phyloP scores from a whole-genome alignment of 53 echinoderm and acorn worm genomes.

The Astropecten irregularis region DNA sequence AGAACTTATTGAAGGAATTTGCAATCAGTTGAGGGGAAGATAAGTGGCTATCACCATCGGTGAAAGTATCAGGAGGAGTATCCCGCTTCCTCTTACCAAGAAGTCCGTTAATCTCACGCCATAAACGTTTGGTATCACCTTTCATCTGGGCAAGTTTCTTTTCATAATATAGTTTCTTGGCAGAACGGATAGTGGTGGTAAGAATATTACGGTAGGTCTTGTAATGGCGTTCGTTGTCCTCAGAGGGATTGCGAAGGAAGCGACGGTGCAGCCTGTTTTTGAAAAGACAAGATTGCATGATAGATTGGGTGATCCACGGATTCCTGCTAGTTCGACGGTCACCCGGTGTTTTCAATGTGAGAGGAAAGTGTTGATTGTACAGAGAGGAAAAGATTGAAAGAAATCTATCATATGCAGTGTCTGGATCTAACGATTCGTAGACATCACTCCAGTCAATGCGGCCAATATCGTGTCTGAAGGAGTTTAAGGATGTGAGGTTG shows the following conservation, averaged over 20 bases:
- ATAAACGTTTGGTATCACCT: background rate
- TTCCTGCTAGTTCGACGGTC: too few species aligned
- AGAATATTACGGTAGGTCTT: too few species aligned
- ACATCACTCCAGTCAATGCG: background rate
- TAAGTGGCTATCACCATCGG: background rate
- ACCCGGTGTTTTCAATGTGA: too few species aligned
- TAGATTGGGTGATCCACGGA: background rate
- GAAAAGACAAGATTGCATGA: background rate
- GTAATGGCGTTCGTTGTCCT: too few species aligned
- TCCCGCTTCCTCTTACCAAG: background rate
- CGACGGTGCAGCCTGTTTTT: background rate
- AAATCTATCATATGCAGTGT: background rate
- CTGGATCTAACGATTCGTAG: background rate
- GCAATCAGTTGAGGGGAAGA: background rate
- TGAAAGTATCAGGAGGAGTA: background rate
- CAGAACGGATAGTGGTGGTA: background rate
- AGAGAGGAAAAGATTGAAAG: background rate
- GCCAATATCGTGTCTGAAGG: background rate
- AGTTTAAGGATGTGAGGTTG: background rate
- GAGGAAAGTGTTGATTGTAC: background rate
- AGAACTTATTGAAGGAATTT: background rate
- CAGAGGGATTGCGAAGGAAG: background rate
- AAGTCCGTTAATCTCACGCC: slow-evolving; percentile 5
- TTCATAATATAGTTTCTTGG: background rate
- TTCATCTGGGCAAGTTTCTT: background rate